Evolutionary conservation across 1,140 invertebrate genomes (phyloP).

Genomic region (Sinonovacula constricta): DNA sequence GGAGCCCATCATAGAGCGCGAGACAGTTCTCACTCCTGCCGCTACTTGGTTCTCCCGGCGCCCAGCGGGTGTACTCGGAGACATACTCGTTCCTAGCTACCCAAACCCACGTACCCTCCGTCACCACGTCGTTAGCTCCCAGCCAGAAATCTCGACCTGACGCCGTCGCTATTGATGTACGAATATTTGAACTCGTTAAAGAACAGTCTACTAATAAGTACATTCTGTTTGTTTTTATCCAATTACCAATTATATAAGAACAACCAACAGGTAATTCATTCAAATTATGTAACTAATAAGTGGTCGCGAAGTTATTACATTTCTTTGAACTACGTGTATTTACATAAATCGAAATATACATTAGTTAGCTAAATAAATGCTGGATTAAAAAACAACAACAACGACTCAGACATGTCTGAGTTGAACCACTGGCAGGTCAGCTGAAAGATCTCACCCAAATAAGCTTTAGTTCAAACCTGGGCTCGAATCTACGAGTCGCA

Average conservation of each 20-base stretch:
- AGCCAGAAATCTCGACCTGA: slow-evolving; percentile 34
- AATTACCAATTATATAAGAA: background rate
- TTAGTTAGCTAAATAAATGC: too few relatives aligned
- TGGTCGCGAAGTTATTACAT: background rate
- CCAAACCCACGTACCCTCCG: slow-evolving; percentile 38
- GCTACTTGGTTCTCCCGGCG: slow-evolving; percentile 13
- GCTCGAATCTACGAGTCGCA: background rate
- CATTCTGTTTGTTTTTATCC: too few relatives aligned
- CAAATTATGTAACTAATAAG: background rate
- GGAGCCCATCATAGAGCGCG: slow-evolving; percentile 28
- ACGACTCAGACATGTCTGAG: too few relatives aligned
- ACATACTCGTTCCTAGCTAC: slow-evolving; percentile 29
- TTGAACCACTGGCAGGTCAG: too few relatives aligned
- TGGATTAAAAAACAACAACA: too few relatives aligned
- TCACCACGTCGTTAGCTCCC: slow-evolving; percentile 18
- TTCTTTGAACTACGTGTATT: background rate
- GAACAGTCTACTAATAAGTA: too few relatives aligned
- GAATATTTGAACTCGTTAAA: background rate
- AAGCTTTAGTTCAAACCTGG: too few relatives aligned
- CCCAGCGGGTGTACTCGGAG: slow-evolving; percentile 17
- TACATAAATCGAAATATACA: background rate
- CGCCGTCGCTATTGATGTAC: background rate
- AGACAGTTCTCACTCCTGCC: slow-evolving; percentile 33
- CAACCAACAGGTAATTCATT: background rate
- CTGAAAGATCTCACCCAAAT: too few relatives aligned